Base-by-base conservation (phyloP, 2,797 vertebrate species). In the Ibycter americanus region DNA sequence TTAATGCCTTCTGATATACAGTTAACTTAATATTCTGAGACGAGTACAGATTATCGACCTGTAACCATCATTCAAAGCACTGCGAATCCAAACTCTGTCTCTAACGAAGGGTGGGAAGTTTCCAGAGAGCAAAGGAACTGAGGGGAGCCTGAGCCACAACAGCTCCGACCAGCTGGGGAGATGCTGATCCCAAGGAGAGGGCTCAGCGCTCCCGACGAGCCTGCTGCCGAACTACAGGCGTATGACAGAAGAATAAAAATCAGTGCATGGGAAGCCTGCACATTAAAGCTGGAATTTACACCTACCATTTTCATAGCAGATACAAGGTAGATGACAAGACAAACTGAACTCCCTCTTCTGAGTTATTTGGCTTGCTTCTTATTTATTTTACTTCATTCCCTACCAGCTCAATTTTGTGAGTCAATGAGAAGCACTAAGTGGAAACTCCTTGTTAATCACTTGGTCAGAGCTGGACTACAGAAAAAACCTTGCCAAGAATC, bases 401-500 rank as follows among this genome's bases (percentile, higher is more conserved):
- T 36, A 61, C 20, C 47, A 70, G n/a, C 31, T 89, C 54, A 29
- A 59, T 77, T 89, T 78, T 65, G 36, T 54, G 31, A 88, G 47
- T 49, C 49, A 47, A 21, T 27, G 44, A 76, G 42, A 83, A 95
- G 71, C 49, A 71, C 3, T 2, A 73, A 62, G 51, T 23, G 25
- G 70, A 88, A 94, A 86, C 89, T 85, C 56, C 29, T 83, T 81
- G 68, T 36, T 91, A 92, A 91, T 87, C 51, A 65, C n/a, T 95
- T 83, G 65, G 68, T 83, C 81, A 93, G 84, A 83, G 31, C 34
- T 21, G 27, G 42, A 25, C 49, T 65, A 78, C 21, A 66, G 44
- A 84, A 31, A 55, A 0, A 55, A 5, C 38, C 74, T 86, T 87
- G 81, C 17, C 15, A 61, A 17, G 31, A 65, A 72, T 55, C 44